Conservation (phyloP, 1,140 invertebrate genomes). For the Lordiphosa collinella region DNA sequence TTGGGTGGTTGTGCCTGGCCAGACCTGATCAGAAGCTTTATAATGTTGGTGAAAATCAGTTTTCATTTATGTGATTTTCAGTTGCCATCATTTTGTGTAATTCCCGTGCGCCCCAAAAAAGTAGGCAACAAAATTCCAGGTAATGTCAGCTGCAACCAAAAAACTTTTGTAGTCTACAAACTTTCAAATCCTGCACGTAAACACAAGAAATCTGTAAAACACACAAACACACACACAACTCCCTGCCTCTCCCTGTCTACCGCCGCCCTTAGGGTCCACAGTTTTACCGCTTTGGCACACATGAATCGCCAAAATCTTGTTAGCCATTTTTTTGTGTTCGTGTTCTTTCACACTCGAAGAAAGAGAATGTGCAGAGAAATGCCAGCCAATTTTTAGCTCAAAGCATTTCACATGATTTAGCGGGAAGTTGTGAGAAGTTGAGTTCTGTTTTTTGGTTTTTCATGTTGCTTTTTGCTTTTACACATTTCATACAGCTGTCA, state of each 20-base stretch:
- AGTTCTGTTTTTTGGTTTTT: conserved; percentile 13
- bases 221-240: not conserved
- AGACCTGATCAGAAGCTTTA: too few species aligned
- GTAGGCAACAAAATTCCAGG: conserved; percentile 19
- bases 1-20: too few species aligned
- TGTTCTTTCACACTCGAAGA: conserved; percentile 1
- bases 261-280: conserved; percentile 3
- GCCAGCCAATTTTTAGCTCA: conserved; percentile 50
- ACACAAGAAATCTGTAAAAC: conserved; percentile 6
- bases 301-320: conserved; percentile 36
- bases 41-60: too few species aligned
- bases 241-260: not conserved
- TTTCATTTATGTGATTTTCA: too few species aligned
- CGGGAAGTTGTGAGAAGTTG: conserved; percentile 12
- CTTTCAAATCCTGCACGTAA: conserved; percentile 23
- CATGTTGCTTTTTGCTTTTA: conserved; percentile 9
- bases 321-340: conserved; percentile 17
- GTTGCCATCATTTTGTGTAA: too few species aligned
- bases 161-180: conserved; percentile 19
- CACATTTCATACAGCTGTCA: conserved; percentile 50
- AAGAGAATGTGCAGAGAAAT: conserved; percentile 1
- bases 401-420: conserved; percentile 63
- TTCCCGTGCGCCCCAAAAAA: not conserved
- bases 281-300: conserved; percentile 11
- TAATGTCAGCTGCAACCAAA: conserved; percentile 18